Evolutionary conservation across 1,140 invertebrate genomes (phyloP).

Genomic region (Atopsyche davidsoni): DNA sequence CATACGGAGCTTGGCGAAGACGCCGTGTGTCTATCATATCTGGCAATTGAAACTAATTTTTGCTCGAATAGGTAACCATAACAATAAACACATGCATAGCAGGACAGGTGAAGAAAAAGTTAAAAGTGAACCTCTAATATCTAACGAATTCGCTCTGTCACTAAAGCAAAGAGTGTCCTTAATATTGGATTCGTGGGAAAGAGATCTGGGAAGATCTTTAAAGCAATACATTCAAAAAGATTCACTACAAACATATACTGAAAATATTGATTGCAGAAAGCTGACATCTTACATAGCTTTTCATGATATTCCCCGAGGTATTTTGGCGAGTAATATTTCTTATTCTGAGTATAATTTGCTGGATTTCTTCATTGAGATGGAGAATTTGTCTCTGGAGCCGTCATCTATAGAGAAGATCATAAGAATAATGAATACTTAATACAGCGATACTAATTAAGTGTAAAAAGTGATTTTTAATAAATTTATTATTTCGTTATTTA

Average conservation of each 20-base stretch:
- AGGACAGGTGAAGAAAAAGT: conserved; percentile 17
- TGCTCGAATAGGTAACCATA: conserved; percentile 43
- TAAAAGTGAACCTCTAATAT: conserved; percentile 37
- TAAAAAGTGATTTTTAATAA: too few relatives aligned
- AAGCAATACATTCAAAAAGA: conserved; percentile 43
- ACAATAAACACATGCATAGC: conserved; percentile 18
- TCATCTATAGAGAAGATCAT: conserved; percentile 19
- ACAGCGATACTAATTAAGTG: too few relatives aligned
- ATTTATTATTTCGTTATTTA: too few relatives aligned
- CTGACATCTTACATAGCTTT: conserved; percentile 55
- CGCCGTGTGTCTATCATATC: conserved; percentile 49
- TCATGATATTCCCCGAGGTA: conserved; percentile 51
- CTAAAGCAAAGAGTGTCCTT: conserved; percentile 51
- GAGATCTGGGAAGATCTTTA: conserved; percentile 42
- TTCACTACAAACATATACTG: conserved; percentile 16
- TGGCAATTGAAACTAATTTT: conserved; percentile 63
- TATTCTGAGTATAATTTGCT: conserved; percentile 11
- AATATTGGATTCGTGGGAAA: conserved; percentile 53
- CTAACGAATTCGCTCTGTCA: conserved; percentile 41
- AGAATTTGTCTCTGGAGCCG: conserved; percentile 15
- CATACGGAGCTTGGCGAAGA: conserved; percentile 41
- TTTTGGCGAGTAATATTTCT: conserved; percentile 32
- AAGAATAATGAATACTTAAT: too few relatives aligned
- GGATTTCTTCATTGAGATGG: conserved; percentile 16
- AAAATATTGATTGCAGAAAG: conserved; percentile 30